Evolutionary conservation across 2,113 vertebrate genomes (phyloP), one percentile per base, ranked within the genome.

Genomic region (Microtus ochrogaster): DNA sequence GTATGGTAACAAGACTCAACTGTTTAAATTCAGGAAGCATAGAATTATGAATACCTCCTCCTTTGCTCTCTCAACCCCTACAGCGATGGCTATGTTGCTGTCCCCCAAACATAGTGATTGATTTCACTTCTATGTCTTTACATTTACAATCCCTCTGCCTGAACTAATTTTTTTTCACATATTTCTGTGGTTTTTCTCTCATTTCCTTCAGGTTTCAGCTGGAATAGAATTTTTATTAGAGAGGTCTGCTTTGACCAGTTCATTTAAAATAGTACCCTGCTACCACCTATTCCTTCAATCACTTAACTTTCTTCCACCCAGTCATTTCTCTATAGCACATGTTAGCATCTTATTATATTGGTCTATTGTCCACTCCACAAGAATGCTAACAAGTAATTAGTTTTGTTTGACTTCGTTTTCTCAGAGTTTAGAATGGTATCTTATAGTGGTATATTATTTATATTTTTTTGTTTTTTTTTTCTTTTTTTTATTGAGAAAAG

Each of bases 211-310:
- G 9, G 19, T 63, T n/a, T 12, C 49, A 76, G 58, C 44, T 91
- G 49, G 58, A 89, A 91, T 77, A 79, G 28, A 70, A 76, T 63
- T 61, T 91, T 92, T 83, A 74, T 26, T 36, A 68, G 33, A 89
- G 33, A 78, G 28, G 16, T 86, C 63, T 78, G 8, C 70, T 92
- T 89, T 93, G 78, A 90, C 21, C n/a, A 28, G 16, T 49, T 74
- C 47, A 55, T 89, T 33, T 83, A 55, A 78, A 78, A 78, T 39
- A 89, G 36, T 44, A 85, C 9, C 28, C 68, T 91, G 44, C 30
- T 22, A 86, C 16, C 14, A 47, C 7, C 58, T 63, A 41, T 21
- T 82, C 41, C n/a, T 78, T 93, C 13, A 89, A 36, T 33, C 39
- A 58, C 22, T 52, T 52, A 3, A 21, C 4, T 3, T 0, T 55